Evolutionary conservation across 2,888 invertebrate species (phyloP).

Genomic region (Schrankia costaestrigalis): DNA sequence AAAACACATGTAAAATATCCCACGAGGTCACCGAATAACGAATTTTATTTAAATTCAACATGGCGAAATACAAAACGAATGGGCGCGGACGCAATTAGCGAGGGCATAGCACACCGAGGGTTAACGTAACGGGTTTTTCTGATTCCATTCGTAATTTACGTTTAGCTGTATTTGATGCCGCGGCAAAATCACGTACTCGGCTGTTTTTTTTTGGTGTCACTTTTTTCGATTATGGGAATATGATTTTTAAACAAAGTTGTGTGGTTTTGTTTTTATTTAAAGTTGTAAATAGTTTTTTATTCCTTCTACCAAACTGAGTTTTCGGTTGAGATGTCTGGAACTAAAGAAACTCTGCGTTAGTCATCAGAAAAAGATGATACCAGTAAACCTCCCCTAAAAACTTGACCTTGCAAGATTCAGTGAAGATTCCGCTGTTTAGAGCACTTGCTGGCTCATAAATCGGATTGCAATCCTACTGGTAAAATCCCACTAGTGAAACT

Average conservation of each 20-base stretch:
- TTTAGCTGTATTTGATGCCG: slow-evolving; percentile 31
- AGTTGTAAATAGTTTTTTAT: too few relatives aligned
- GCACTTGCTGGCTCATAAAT: too few relatives aligned
- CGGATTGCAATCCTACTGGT: too few relatives aligned
- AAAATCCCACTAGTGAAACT: too few relatives aligned
- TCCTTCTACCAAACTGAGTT: too few relatives aligned
- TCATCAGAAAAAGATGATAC: too few relatives aligned
- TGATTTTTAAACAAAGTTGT: not conserved
- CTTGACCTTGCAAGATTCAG: too few relatives aligned
- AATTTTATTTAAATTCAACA: slow-evolving; percentile 39
- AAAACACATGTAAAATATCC: slow-evolving; percentile 8
- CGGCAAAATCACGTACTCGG: slow-evolving; percentile 6
- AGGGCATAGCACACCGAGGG: slow-evolving; percentile 18
- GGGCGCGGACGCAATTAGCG: slow-evolving; percentile 42
- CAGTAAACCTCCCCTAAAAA: too few relatives aligned
- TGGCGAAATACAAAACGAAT: slow-evolving; percentile 37
- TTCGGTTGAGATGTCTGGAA: too few relatives aligned
- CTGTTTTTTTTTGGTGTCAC: slow-evolving; percentile 1
- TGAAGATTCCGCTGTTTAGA: too few relatives aligned
- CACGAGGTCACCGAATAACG: slow-evolving; percentile 12
- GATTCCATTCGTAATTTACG: slow-evolving; percentile 30
- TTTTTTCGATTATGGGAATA: slow-evolving; percentile 5
- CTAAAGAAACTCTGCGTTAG: too few relatives aligned
- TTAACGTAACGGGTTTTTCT: slow-evolving; percentile 24
- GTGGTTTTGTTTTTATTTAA: too few relatives aligned